These are phyloP conservation scores for Hydrochoerus hydrochaeris DNA, from an alignment of 2,113 vertebrate genomes.

Conservation along the genomic window DNA sequence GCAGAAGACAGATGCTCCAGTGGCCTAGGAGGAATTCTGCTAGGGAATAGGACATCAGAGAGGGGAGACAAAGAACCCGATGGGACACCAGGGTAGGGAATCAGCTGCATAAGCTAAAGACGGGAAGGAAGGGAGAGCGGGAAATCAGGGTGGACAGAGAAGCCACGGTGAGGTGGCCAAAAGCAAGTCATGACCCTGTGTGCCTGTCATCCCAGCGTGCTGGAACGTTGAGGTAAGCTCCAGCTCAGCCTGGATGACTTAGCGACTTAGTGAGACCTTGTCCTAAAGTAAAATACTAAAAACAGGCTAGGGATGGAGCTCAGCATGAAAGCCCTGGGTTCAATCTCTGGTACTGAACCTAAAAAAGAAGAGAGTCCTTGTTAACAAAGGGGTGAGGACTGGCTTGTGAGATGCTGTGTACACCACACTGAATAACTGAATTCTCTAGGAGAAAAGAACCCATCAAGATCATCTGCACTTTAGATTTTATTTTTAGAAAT, in stretches of 20 bases:
- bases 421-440: too few species aligned
- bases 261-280: too few species aligned
- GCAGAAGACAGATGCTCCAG: accelerated
- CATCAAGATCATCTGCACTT: neutral
- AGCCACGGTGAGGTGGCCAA: neutral
- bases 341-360: neutral
- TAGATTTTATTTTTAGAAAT: neutral
- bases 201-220: neutral
- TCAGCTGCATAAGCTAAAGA: too few species aligned
- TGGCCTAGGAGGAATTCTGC: neutral
- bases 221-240: neutral
- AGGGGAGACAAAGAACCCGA: neutral
- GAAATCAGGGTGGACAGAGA: neutral
- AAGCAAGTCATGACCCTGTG: neutral
- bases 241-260: neutral
- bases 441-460: neutral
- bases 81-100: neutral
- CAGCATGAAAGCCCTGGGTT: neutral
- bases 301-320: neutral
- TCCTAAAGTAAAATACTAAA: neutral
- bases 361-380: neutral
- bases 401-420: accelerated
- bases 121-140: neutral
- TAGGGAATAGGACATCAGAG: neutral
- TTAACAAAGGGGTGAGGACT: neutral